A percentile compares a stretch with the other conserved stretches of the same genome.
phyloP scores from a whole-genome alignment of 2,797 vertebrate genomes.

The Mus caroli region DNA sequence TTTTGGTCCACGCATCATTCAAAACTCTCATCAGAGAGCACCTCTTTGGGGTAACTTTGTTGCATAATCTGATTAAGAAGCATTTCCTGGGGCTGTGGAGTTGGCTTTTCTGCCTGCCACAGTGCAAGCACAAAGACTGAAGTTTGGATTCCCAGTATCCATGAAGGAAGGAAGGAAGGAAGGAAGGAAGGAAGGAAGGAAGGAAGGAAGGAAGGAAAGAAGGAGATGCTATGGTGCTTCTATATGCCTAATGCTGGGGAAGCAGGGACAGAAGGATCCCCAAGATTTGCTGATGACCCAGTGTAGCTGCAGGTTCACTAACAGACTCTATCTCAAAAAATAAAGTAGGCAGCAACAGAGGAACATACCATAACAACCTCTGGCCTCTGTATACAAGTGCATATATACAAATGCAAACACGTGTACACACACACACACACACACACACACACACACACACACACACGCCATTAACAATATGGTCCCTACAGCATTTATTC shows the following conservation, averaged over 20 bases:
- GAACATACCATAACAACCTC: background rate
- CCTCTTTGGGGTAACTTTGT: background rate
- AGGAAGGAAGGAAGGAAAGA: too few relatives aligned
- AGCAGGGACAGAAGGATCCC: background rate
- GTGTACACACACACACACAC: background rate
- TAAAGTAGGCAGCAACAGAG: background rate
- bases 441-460: background rate
- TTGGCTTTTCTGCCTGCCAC: background rate
- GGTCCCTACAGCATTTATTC: background rate
- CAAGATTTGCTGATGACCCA: background rate
- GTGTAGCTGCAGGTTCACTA: background rate
- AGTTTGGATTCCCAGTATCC: background rate
- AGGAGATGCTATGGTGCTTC: too few relatives aligned
- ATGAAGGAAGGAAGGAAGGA: background rate
- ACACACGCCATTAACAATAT: background rate
- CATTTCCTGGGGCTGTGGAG: background rate
- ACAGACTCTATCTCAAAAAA: background rate
- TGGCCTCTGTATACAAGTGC: background rate
- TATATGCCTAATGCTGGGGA: background rate
- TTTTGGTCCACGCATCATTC: conserved; percentile 20
- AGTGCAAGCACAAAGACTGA: background rate
- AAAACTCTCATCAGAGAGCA: conserved; percentile 26
- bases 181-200: too few relatives aligned
- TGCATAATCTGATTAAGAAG: background rate
- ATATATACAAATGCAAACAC: background rate